Base-by-base conservation (phyloP, 64 coral and sea anemone genomes). In the Pachyseris speciosa region DNA sequence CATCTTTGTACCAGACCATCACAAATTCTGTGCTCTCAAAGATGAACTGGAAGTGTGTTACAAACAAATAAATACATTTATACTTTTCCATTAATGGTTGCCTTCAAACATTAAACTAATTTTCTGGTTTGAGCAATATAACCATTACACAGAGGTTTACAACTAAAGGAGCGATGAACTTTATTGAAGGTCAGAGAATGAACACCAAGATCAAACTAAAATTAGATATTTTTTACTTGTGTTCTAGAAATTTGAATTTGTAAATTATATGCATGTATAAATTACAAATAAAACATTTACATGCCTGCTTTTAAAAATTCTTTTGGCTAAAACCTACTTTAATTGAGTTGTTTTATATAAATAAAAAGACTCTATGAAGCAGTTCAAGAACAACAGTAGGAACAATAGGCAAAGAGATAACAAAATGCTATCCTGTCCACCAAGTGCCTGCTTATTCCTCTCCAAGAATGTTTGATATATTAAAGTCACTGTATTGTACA, bases 211-310 rank as follows among this genome's bases (percentile, higher is more conserved):
- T 63, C 52, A 7, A 81, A 81, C 53, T 24, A 25, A 38, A 37
- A 11, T n/a, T 3, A 29, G 25, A 27, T 52, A 31, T 58, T 1
- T 16, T 19, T 55, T 28, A 70, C 75, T 83, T 45, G 76, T 71
- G 75, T 83, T 92, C 74, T 44, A 75, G 80, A 52, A 92, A 84
- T 92, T 39, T 59, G 75, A 71, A 92, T 93, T 93, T 74, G 79
- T 84, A 97, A 97, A 97, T 87, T 85, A 93, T 40, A 41, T 39
- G 63, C 63, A 77, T 81, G 77, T 90, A 93, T 89, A 97, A 97
- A 93, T 97, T 97, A 94, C 95, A 97, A 83, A 83, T 90, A 89
- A 96, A 93, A 93, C 86, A 94, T 93, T 94, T 97, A 93, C 86
- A 97, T 97, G 93, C 91, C 95, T 90, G 84, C 91, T 86, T 49